phyloP scores from a whole-genome alignment of 2,113 vertebrate genomes.

The Podarcis raffonei region DNA sequence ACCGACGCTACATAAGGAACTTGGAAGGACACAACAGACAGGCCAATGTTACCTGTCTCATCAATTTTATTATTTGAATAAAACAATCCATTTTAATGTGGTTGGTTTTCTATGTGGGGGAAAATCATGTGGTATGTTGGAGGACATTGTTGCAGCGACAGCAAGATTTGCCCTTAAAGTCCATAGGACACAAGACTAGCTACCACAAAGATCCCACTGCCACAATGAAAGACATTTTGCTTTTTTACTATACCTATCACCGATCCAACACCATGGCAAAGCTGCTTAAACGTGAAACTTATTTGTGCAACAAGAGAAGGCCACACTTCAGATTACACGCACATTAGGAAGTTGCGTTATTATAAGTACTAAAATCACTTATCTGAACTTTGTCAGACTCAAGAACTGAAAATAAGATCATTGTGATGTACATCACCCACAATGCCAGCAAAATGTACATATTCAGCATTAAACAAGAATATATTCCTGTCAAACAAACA shows the following conservation, averaged over 20 bases:
- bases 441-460: slow-evolving; percentile 28
- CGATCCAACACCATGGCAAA: background rate
- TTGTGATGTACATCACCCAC: slow-evolving; percentile 5
- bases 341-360: background rate
- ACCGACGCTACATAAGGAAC: background rate
- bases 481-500: slow-evolving; percentile 17
- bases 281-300: background rate
- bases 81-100: no score
- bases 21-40: background rate
- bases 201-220: background rate
- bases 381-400: background rate
- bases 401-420: slow-evolving; percentile 26
- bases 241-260: background rate
- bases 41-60: background rate
- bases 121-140: background rate
- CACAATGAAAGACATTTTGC: background rate
- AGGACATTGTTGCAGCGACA: background rate
- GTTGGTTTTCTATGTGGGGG: background rate
- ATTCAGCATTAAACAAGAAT: slow-evolving; percentile 33
- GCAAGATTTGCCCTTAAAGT: background rate
- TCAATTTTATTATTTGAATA: background rate
- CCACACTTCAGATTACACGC: background rate
- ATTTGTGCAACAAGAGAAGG: background rate
- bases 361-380: background rate
- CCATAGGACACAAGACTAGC: background rate